Evolutionary conservation across 2,888 invertebrate species (phyloP), one percentile per base, ranked within the genome.

Genomic region (Conomelus anceps): DNA sequence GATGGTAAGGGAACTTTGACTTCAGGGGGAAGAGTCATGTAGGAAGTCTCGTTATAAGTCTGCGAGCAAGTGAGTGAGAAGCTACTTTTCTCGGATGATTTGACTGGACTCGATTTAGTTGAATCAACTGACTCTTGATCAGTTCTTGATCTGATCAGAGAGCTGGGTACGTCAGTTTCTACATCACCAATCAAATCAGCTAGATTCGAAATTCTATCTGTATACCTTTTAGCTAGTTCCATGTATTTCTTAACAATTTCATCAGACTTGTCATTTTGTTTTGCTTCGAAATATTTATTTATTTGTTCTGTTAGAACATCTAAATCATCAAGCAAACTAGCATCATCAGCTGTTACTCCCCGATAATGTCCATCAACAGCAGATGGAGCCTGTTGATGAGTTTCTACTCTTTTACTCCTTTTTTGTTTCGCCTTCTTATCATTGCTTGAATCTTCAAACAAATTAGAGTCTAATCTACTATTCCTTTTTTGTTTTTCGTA

Each of bases 231-330:
- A 13, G 86, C 86, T 86, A 86, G 22, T 86, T 86, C 86, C 23
- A 29, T 86, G 86, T 86, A 86, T 26, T 86, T 86, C 9, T 23
- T 86, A 3, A 86, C 86, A 11, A 86, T 86, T 86, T 86, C 86
- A 24, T 86, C 29, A 17, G 24, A 22, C 24, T 86, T 24, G n/a
- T 86, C 24, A 9, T 86, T 23, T n/a, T 23, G 24, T 86, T 86
- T 86, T 22, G 24, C 24, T 86, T 86, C 22, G 13, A 86, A 86
- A 86, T 86, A 86, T 86, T 26, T 22, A 86, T 86, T 86, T 9
- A 86, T 22, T 86, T 86, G 86, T 23, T 86, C 24, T 86, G 24
- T 86, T 3, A 86, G 29, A 20, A 23, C 23, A 85, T 85, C 24
- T n/a, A 86, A 22, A 86, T 86, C 24, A 26, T 23, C 23, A 4